Evolutionary conservation across 2,797 vertebrate species (phyloP).

Genomic region (Tolypeutes matacus): DNA sequence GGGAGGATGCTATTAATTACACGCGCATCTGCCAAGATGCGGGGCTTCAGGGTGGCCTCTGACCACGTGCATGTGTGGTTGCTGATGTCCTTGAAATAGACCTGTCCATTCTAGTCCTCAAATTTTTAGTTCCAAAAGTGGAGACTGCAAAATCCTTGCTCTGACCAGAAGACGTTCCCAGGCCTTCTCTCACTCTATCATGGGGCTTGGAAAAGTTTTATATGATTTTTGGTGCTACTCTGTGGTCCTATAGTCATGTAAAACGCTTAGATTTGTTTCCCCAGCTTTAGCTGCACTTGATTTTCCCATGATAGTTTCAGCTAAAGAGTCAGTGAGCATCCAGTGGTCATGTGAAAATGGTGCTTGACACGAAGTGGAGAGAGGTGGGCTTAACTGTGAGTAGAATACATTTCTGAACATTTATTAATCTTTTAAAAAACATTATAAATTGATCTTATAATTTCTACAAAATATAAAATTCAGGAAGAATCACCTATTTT

Average conservation of each 20-base stretch:
- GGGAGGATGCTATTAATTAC: not conserved
- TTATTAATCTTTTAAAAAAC: not conserved
- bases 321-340: too few species aligned
- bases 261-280: not conserved
- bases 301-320: not conserved
- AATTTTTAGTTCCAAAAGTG: not conserved
- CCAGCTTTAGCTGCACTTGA: not conserved
- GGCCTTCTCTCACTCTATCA: not conserved
- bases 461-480: not conserved
- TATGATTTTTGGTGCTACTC: not conserved
- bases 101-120: not conserved
- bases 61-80: not conserved
- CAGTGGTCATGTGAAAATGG: not conserved
- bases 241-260: not conserved
- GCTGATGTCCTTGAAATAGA: not conserved
- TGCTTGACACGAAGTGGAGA: not conserved
- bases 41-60: not conserved
- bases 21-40: not conserved
- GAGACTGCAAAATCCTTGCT: not conserved
- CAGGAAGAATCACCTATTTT: not conserved
- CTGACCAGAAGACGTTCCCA: not conserved
- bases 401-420: not conserved
- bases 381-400: not conserved
- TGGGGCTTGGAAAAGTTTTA: not conserved
- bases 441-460: not conserved